These are phyloP conservation scores for Pluvianellus socialis DNA, from an alignment of 2,113 vertebrate species.

Conservation along the genomic window DNA sequence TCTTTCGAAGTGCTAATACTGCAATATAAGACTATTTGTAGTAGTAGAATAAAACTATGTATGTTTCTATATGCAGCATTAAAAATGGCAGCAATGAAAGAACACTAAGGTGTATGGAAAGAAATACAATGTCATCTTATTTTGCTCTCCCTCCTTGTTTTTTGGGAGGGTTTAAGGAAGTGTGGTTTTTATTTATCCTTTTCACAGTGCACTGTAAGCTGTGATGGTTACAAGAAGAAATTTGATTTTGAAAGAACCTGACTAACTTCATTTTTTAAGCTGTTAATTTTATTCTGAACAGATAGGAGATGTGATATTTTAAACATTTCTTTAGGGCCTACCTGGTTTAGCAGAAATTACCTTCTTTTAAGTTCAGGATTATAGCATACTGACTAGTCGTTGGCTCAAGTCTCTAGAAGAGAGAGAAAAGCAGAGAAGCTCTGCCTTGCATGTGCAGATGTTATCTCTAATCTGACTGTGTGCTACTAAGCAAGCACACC, in stretches of 20 bases:
- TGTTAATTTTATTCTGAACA: neutral
- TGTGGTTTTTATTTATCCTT: neutral
- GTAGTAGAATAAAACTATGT: neutral
- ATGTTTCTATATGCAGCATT: neutral
- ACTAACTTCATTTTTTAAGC: neutral
- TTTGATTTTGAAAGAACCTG: neutral
- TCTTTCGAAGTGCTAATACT: neutral
- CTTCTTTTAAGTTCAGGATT: neutral
- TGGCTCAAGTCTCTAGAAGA: neutral
- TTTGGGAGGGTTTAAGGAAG: neutral
- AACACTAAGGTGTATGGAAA: neutral
- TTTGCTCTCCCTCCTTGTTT: neutral
- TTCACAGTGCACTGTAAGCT: neutral
- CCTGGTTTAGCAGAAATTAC: neutral
- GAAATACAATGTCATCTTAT: neutral
- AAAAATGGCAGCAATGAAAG: neutral
- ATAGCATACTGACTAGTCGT: neutral
- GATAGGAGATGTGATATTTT: neutral
- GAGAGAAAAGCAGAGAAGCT: neutral
- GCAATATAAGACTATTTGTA: neutral
- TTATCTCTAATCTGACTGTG: neutral
- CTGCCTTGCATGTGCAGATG: neutral
- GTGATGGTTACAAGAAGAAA: neutral
- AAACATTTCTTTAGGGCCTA: neutral
- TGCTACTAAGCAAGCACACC: neutral